phyloP scores from a whole-genome alignment of 2,888 invertebrate species.

The Dicyrtoma fusca region DNA sequence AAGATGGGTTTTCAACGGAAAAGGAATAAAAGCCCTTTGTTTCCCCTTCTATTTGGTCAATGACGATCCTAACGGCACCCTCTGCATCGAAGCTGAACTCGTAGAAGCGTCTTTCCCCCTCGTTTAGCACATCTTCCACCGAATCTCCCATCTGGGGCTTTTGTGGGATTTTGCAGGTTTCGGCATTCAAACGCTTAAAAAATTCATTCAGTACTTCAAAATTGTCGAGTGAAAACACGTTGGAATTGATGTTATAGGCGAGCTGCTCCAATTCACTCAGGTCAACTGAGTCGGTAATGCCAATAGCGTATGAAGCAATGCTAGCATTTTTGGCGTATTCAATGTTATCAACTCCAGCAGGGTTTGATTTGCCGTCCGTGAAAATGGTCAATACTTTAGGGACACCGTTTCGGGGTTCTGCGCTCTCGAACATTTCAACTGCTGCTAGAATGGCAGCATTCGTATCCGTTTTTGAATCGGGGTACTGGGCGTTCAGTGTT shows the following conservation, averaged over 20 bases:
- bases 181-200: constrained; percentile 14
- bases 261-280: constrained; percentile 4
- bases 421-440: background rate
- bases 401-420: constrained; percentile 11
- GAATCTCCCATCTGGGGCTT: constrained; percentile 4
- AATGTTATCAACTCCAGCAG: constrained; percentile 19
- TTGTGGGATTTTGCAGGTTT: constrained; percentile 27
- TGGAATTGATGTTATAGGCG: constrained; percentile 1
- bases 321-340: background rate
- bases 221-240: constrained; percentile 22
- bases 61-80: background rate
- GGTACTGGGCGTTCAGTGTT: background rate
- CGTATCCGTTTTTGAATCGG: constrained; percentile 10
- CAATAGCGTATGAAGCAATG: constrained; percentile 22
- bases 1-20: constrained; percentile 10
- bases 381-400: constrained; percentile 28
- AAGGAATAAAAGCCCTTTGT: constrained; percentile 22
- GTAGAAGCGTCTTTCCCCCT: constrained; percentile 26
- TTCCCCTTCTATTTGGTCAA: background rate
- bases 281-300: constrained; percentile 19
- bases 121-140: background rate
- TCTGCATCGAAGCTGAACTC: background rate
- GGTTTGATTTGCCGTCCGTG: constrained; percentile 26
- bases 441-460: constrained; percentile 23
- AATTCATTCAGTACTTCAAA: constrained; percentile 25